A percentile compares a stretch with the other conserved stretches of the same genome.
Conservation (phyloP, 1,140 invertebrate species). For the Aphaenogaster ashmeadi region DNA sequence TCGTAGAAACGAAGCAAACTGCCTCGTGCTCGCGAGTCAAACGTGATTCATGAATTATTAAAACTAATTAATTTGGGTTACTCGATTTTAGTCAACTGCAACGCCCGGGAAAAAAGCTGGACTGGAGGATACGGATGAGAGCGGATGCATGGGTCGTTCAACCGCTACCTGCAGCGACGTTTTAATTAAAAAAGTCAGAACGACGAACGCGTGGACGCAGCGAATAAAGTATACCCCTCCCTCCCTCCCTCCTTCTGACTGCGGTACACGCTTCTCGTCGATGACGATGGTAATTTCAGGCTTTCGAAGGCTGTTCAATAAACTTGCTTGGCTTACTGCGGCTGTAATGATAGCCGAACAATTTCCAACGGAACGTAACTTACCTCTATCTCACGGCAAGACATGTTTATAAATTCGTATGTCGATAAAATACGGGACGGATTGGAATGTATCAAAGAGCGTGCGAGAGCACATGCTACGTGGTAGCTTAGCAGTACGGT, state of each 20-base stretch:
- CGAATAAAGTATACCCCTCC: constrained; percentile 35
- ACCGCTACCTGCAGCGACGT: constrained; percentile 67
- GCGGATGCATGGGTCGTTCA: constrained; percentile 61
- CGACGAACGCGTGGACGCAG: constrained; percentile 40
- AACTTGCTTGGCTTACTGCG: constrained; percentile 52
- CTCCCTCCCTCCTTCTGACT: not conserved
- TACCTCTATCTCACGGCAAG: constrained; percentile 43
- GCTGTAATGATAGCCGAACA: constrained; percentile 57
- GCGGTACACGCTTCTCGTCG: constrained; percentile 7
- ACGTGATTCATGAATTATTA: constrained; percentile 78
- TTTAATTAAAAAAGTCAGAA: constrained; percentile 75
- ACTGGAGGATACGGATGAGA: constrained; percentile 22
- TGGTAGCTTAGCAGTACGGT: constrained; percentile 42
- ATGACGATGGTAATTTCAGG: constrained; percentile 61
- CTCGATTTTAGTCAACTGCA: constrained; percentile 70
- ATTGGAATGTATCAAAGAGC: constrained; percentile 18
- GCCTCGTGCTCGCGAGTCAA: constrained; percentile 64
- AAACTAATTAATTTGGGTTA: constrained; percentile 78
- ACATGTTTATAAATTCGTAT: constrained; percentile 51
- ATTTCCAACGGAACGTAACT: constrained; percentile 30
- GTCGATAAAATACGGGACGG: constrained; percentile 45
- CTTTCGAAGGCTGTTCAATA: constrained; percentile 45
- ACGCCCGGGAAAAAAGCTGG: constrained; percentile 38
- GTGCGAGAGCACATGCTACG: constrained; percentile 12
- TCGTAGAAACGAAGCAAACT: constrained; percentile 53